Evolutionary conservation across 2,113 vertebrate species (phyloP).

Genomic region (Turdus rufiventris): DNA sequence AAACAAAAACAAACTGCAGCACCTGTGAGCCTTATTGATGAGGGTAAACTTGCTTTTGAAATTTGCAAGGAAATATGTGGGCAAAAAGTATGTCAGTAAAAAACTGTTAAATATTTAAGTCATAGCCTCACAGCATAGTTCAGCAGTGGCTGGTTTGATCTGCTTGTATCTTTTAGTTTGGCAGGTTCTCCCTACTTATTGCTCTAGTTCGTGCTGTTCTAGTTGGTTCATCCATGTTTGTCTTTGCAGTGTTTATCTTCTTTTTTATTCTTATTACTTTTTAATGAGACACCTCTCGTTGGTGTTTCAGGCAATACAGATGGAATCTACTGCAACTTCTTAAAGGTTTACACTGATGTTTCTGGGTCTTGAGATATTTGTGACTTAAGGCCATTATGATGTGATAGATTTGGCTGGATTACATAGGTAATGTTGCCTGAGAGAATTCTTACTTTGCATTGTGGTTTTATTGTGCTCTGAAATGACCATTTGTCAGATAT

Average conservation of each 20-base stretch:
- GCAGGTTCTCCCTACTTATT: not conserved
- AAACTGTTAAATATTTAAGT: constrained; percentile 61
- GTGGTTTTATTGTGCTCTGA: not conserved
- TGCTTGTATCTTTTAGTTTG: constrained; percentile 18
- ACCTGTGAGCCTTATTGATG: constrained; percentile 33
- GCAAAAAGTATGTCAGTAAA: constrained; percentile 46
- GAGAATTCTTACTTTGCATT: not conserved
- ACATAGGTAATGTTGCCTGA: not conserved
- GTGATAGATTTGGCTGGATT: not conserved
- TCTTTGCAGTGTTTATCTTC: not conserved
- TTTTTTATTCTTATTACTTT: constrained; percentile 6
- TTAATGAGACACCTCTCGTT: constrained; percentile 14
- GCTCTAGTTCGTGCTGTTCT: not conserved
- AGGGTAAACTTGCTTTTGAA: constrained; percentile 29
- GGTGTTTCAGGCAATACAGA: not conserved
- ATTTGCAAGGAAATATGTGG: constrained; percentile 37
- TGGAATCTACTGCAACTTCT: not conserved
- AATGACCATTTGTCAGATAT: not conserved
- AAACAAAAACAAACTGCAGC: constrained; percentile 47
- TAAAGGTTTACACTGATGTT: not conserved
- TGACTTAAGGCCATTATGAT: not conserved
- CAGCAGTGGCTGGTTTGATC: constrained; percentile 40
- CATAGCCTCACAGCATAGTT: constrained; percentile 13
- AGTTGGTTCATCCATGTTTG: not conserved
- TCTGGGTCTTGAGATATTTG: not conserved